These are phyloP conservation scores for silkworm (Bombyx mori) DNA, from an alignment of 1,140 invertebrate species.

Conservation along the genomic window DNA sequence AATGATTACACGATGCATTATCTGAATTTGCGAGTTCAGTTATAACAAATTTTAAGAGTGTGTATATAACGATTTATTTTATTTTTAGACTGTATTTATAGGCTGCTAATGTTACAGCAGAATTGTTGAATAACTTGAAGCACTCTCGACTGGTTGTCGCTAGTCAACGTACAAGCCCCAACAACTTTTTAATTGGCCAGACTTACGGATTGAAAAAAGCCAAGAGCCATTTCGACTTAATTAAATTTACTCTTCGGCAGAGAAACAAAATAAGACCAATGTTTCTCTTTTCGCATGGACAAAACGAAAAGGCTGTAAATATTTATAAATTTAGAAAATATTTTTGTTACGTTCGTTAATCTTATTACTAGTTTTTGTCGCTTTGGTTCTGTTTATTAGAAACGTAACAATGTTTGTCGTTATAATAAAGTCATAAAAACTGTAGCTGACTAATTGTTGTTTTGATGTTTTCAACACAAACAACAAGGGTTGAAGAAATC, in stretches of 20 bases:
- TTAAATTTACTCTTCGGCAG: slow-evolving; percentile 47
- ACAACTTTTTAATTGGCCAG: slow-evolving; percentile 57
- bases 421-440: too few relatives aligned
- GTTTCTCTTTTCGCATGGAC: slow-evolving; percentile 4
- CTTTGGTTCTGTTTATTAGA: too few relatives aligned
- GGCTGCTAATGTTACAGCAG: background rate
- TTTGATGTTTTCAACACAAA: too few relatives aligned
- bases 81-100: too few relatives aligned
- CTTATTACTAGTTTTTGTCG: too few relatives aligned
- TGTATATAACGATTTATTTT: background rate
- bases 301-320: too few relatives aligned
- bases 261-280: slow-evolving; percentile 27
- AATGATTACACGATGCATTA: background rate
- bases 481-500: too few relatives aligned
- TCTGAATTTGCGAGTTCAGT: background rate
- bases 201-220: slow-evolving; percentile 43
- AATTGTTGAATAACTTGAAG: slow-evolving; percentile 14
- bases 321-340: too few relatives aligned
- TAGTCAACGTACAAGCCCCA: slow-evolving; percentile 31
- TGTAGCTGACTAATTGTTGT: too few relatives aligned
- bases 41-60: background rate
- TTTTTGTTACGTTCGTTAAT: too few relatives aligned
- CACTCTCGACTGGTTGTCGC: slow-evolving; percentile 38
- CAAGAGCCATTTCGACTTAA: slow-evolving; percentile 44
- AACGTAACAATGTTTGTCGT: too few relatives aligned